Percentiles rank a stretch among this genome's conserved stretches.
These are phyloP conservation scores for Lepus timidus DNA, from an alignment of 2,113 vertebrate genomes.

Conservation along the genomic window DNA sequence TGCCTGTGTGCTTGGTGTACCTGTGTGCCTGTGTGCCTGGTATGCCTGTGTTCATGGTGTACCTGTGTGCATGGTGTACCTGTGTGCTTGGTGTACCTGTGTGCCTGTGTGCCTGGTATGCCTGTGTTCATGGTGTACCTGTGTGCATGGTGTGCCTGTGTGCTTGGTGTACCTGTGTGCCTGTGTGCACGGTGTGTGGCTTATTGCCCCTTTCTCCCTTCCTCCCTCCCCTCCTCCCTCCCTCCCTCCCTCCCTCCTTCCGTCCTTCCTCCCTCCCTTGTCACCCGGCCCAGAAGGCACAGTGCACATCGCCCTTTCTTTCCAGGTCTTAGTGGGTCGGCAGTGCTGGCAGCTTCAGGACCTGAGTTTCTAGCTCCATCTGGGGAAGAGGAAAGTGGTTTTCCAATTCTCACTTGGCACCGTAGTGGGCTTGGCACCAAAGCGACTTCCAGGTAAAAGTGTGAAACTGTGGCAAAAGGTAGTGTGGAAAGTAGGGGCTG, in stretches of 20 bases:
- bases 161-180: too few relatives aligned
- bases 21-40: too few relatives aligned
- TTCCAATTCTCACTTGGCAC: not conserved
- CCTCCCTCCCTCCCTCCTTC: not conserved
- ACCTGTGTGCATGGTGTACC: not conserved
- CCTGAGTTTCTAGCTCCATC: not conserved
- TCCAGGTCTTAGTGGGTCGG: not conserved
- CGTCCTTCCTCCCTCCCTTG: not conserved
- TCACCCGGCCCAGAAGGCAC: not conserved
- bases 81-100: not conserved
- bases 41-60: not conserved
- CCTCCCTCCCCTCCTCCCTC: not conserved
- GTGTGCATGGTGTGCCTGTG: not conserved
- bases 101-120: too few relatives aligned
- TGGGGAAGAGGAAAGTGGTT: not conserved
- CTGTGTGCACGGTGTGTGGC: not conserved
- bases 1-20: too few relatives aligned
- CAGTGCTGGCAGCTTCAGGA: not conserved
- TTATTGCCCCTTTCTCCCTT: not conserved
- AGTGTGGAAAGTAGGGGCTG: not conserved
- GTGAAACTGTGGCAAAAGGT: too few relatives aligned
- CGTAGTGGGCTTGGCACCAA: not conserved
- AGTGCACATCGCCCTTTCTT: not conserved
- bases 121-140: not conserved
- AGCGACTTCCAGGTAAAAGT: not conserved